Conservation (phyloP, 2,888 invertebrate species). For the Uropetala carovei region DNA sequence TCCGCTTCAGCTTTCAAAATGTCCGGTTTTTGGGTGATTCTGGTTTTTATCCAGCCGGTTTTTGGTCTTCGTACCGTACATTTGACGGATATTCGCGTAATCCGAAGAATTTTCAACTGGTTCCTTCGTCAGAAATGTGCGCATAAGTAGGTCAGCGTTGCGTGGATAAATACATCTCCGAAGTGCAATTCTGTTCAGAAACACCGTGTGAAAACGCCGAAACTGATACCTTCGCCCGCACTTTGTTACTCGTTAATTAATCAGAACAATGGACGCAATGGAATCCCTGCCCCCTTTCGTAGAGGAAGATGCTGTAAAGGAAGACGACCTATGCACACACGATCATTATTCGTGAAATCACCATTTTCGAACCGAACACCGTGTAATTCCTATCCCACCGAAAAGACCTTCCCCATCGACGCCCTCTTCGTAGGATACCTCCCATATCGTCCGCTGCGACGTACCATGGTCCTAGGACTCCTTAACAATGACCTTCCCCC, state of each 20-base stretch:
- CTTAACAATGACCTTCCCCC: background rate
- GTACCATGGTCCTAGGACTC: background rate
- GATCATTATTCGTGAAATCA: constrained; percentile 41
- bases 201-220: constrained; percentile 29
- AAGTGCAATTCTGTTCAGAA: background rate
- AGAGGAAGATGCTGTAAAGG: background rate
- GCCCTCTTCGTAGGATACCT: background rate
- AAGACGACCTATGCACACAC: constrained; percentile 31
- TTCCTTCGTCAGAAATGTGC: too few species aligned
- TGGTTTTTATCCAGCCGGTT: too few species aligned
- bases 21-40: too few species aligned
- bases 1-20: too few species aligned
- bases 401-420: background rate
- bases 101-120: too few species aligned
- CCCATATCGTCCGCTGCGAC: background rate
- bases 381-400: constrained; percentile 32
- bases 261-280: constrained; percentile 22
- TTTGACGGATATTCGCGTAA: too few species aligned
- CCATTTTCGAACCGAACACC: constrained; percentile 14
- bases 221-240: background rate
- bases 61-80: too few species aligned
- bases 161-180: too few species aligned
- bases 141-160: too few species aligned
- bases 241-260: background rate
- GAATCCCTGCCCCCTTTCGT: background rate